Evolutionary conservation across 2,113 vertebrate genomes (phyloP), one percentile per base, ranked within the genome.

Genomic region (Tyto alba): DNA sequence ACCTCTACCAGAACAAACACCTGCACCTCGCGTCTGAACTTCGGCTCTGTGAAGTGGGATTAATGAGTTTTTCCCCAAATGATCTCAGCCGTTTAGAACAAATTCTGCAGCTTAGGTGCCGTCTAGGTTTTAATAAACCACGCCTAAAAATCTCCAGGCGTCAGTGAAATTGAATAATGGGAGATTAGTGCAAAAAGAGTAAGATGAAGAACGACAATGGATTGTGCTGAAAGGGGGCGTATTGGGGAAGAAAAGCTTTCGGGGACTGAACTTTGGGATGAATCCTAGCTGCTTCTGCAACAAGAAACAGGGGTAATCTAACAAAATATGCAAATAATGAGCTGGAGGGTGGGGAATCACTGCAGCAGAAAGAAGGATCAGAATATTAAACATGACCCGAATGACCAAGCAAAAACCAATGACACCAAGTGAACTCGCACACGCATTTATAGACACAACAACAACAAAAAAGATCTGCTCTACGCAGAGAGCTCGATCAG

Each of bases 291-390:
- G 40, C 30, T 34, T 47, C 47, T 5, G 34, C 36, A 27, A 52
- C 12, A 13, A 16, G 45, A 27, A 67, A 30, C 3, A 5, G 52
- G 52, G 13, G 16, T 6, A 36, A 21, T 16, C 43, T 19, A 43
- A 52, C 0, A 3, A 12, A 36, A 48, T 7, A 0, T 0, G 32
- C 30, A 6, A 10, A 26, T 16, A 40, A n/a, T 16, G 10, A 57
- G 25, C 76, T 5, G 59, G 76, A 41, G 32, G 32, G 60, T 7
- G 17, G 38, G 52, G 40, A 67, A 30, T 20, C 18, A 2, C 52
- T 1, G 38, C 38, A 38, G 50, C 23, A 25, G 48, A 55, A 48
- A 60, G 43, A 18, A 27, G 38, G 68, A 52, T 15, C 10, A 2
- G 45, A 67, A 68, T 16, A 53, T 34, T 27, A 16, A 52, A 47